A percentile compares a stretch with the other conserved stretches of the same genome.
Evolutionary conservation across 2,888 invertebrate species (phyloP).

Genomic region (Busseola fusca): DNA sequence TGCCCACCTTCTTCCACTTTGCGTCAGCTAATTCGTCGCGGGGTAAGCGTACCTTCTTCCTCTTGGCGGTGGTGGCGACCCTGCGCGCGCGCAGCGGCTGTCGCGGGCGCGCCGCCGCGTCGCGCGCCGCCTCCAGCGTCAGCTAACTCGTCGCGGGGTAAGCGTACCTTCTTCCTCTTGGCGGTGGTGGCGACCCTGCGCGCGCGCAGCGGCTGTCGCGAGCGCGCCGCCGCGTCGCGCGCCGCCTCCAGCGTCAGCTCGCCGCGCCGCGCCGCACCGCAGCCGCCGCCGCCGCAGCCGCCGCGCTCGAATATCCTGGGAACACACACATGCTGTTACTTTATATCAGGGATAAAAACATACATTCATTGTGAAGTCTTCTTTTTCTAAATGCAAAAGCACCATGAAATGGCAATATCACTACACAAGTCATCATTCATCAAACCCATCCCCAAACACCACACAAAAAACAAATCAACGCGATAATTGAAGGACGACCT

Average conservation of each 20-base stretch:
- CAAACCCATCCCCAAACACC: neutral
- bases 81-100: neutral
- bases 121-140: neutral
- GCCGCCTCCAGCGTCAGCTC: conserved; percentile 89
- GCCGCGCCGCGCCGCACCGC: conserved; percentile 72
- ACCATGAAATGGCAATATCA: neutral
- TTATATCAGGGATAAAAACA: no score
- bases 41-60: neutral
- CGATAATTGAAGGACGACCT: neutral
- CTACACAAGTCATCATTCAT: neutral
- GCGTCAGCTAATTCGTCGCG: no score
- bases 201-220: neutral
- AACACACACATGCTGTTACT: neutral
- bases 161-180: neutral
- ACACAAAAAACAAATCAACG: neutral
- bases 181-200: neutral
- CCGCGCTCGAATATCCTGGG: conserved; percentile 85
- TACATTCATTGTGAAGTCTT: no score
- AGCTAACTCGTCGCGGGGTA: no score
- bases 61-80: conserved; percentile 1
- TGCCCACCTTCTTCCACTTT: conserved; percentile 85
- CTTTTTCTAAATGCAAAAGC: neutral
- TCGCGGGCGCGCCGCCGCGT: neutral
- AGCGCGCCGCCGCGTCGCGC: conserved; percentile 60
- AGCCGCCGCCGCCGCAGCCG: conserved; percentile 60